Evolutionary conservation across 2,888 invertebrate species (phyloP).

Genomic region (Ophion ventricosus): DNA sequence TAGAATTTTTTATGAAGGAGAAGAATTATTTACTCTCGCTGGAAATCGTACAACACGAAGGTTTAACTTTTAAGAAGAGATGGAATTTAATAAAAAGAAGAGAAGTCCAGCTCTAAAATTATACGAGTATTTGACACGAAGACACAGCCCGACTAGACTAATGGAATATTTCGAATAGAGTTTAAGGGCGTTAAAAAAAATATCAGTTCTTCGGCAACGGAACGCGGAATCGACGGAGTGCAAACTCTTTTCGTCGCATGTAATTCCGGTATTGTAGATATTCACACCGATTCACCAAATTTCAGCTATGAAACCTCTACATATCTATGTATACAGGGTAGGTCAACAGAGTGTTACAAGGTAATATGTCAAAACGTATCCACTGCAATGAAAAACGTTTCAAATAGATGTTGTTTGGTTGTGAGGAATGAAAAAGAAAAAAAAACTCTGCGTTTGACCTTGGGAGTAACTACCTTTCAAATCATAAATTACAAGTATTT

Average conservation of each 20-base stretch:
- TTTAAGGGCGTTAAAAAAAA: conserved; percentile 29
- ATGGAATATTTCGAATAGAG: conserved; percentile 60
- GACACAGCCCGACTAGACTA: conserved; percentile 65
- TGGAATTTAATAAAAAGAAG: background rate
- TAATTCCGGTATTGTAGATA: conserved; percentile 12
- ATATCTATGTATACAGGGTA: conserved; percentile 29
- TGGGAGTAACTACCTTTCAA: no score
- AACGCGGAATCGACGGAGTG: conserved; percentile 23
- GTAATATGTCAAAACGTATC: background rate
- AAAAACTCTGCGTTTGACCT: background rate
- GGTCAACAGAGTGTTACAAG: background rate
- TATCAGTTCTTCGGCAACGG: conserved; percentile 50
- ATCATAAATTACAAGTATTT: no score
- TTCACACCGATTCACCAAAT: conserved; percentile 36
- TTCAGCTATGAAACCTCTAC: conserved; percentile 44
- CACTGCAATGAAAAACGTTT: background rate
- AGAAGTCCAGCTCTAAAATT: conserved; percentile 16
- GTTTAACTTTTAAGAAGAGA: no score
- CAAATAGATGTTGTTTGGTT: background rate
- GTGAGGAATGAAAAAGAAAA: background rate
- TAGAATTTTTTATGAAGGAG: background rate
- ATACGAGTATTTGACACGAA: conserved; percentile 42
- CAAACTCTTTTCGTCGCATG: conserved; percentile 22
- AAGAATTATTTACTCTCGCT: background rate
- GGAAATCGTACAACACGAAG: no score